Conservation (phyloP, 2,797 vertebrate genomes). For the Fistularia tabacaria region DNA sequence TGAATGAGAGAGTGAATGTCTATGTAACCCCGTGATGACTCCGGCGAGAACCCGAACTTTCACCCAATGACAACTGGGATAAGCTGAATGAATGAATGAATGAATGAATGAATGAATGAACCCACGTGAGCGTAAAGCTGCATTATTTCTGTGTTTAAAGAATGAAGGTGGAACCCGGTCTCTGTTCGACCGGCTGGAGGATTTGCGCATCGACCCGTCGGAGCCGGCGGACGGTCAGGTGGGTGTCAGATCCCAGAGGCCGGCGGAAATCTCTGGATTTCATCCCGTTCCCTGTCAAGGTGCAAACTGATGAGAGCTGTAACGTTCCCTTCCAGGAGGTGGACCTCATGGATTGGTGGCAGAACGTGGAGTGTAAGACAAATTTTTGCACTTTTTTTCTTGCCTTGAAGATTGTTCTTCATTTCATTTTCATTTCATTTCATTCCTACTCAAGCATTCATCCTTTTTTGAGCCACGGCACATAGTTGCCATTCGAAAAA, state of each 20-base stretch:
- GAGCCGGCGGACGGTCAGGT: constrained; percentile 50
- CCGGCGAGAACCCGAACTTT: too few species aligned
- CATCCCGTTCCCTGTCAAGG: neutral
- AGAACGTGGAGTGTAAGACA: constrained; percentile 71
- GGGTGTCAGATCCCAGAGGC: constrained; percentile 16
- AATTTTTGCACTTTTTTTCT: neutral
- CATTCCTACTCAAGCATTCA: too few species aligned
- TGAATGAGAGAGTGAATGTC: too few species aligned
- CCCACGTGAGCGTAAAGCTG: too few species aligned
- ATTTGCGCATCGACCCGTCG: constrained; percentile 44
- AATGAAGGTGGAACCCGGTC: constrained; percentile 48
- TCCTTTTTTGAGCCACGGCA: too few species aligned
- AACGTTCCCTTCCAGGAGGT: constrained; percentile 55
- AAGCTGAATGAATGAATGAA: too few species aligned
- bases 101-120: too few species aligned
- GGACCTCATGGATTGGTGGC: constrained; percentile 79
- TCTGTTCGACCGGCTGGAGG: constrained; percentile 69
- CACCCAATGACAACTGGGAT: too few species aligned
- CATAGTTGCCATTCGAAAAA: too few species aligned
- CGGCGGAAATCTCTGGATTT: neutral
- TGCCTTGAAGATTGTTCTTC: too few species aligned
- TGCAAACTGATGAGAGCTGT: neutral
- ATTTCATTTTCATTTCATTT: too few species aligned
- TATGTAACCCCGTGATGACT: too few species aligned
- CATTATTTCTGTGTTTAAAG: constrained; percentile 36